Base-by-base conservation (phyloP, 2,113 vertebrate species). In the Ciconia stormi region DNA sequence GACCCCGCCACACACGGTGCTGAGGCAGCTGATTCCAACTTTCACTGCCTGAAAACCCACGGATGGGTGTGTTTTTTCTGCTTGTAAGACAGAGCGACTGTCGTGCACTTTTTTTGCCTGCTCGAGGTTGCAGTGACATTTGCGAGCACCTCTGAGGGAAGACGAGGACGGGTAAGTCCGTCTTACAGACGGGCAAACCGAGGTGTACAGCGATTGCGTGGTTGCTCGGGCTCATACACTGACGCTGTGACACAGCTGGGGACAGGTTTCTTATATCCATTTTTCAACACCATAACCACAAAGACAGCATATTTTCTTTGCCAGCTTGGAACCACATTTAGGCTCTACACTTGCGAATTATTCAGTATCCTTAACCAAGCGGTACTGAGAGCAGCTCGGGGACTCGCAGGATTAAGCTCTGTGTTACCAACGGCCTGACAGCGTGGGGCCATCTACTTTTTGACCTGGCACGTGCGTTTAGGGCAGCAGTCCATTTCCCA, bases 61-160 rank as follows among this genome's bases (percentile, higher is more conserved):
- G 50, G 27, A 4, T 0, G 11, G 73, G 56, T 2, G 2, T 1
- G 40, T 6, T 32, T 12, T 25, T 4, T 17, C 46, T 34, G 55
- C 85, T 15, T 26, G 7, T 2, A 8, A 20, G 66, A 3, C 62
- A 1, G 1, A 55, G 4, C 16, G 4, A 3, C 12, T 2, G 6
- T 1, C 3, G 1, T 1, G 55, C 2, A 0, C 29, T 30, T 34
- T 22, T 19, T 44, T 29, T 29, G 40, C 59, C 63, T 3, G 56
- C 61, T 8, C 2, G 11, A 11, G 14, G 53, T 1, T 1, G 11
- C 21, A 3, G 32, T 1, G 36, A 17, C 25, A 0, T 22, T 2
- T 2, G 47, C 5, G 46, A 44, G 56, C 3, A 1, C 5, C 53
- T 11, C 13, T 0, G 27, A 8, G 82, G 53, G 42, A 58, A 27